phyloP scores from a whole-genome alignment of 1,140 invertebrate genomes.

The Drosophila setifemur region DNA sequence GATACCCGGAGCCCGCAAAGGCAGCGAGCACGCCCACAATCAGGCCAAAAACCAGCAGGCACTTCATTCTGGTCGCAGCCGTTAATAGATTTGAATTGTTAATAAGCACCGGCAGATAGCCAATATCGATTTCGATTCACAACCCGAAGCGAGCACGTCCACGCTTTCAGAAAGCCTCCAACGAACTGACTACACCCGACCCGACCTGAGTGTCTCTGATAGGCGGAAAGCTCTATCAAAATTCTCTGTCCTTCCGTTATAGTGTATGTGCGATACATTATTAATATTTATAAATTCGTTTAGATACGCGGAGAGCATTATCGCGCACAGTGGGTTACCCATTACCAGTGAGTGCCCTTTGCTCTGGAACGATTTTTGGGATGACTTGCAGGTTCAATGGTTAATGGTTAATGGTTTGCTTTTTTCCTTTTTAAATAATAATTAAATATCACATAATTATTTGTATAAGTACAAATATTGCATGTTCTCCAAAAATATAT shows the following conservation, averaged over 20 bases:
- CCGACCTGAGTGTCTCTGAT: no score
- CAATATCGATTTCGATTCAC: neutral
- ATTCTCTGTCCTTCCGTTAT: neutral
- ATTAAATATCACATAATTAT: no score
- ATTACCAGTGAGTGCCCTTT: no score
- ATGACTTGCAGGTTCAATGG: no score
- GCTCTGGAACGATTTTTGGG: neutral
- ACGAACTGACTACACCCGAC: slow-evolving; percentile 15
- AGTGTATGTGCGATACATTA: slow-evolving; percentile 6
- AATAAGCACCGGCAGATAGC: no score
- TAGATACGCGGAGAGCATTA: slow-evolving; percentile 15
- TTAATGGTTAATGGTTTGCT: no score
- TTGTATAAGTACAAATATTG: no score
- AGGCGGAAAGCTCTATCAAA: slow-evolving; percentile 14
- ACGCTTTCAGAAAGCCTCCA: neutral
- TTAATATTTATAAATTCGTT: slow-evolving; percentile 40
- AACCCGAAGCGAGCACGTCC: neutral
- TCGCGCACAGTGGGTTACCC: slow-evolving; percentile 10
- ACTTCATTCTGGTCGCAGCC: slow-evolving; percentile 54
- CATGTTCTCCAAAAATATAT: no score
- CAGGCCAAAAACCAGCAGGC: slow-evolving; percentile 58
- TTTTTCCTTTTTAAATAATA: no score
- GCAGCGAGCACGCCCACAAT: slow-evolving; percentile 63
- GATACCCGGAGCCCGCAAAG: slow-evolving; percentile 66
- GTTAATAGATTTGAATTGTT: neutral